Percentiles rank a stretch among this genome's conserved stretches.
Conservation (phyloP, 2,113 vertebrate species). For the Oxygymnocypris stewartii region DNA sequence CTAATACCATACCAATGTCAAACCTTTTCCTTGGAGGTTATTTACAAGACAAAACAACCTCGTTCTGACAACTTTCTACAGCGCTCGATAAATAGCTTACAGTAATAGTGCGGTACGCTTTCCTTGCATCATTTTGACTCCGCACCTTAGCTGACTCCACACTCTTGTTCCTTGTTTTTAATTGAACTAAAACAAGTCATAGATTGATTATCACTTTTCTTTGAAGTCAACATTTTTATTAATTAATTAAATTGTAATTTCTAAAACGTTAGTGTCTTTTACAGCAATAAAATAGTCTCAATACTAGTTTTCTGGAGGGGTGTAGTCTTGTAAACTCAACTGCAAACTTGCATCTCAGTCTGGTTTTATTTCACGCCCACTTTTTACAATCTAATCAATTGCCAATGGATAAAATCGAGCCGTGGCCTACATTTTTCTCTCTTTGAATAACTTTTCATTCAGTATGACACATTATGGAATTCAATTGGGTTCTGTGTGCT, state of each 20-base stretch:
- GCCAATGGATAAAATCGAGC: background rate
- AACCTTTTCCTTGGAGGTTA: background rate
- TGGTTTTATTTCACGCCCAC: background rate
- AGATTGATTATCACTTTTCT: background rate
- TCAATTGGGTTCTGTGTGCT: background rate
- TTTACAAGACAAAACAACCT: constrained; percentile 40
- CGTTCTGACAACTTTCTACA: background rate
- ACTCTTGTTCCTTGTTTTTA: background rate
- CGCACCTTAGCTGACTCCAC: background rate
- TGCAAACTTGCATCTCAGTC: no score
- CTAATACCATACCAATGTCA: constrained; percentile 17
- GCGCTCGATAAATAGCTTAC: constrained; percentile 29
- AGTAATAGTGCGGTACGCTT: background rate
- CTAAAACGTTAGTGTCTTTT: background rate
- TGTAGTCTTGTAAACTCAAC: background rate
- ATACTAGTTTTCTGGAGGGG: background rate
- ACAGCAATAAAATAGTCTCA: no score
- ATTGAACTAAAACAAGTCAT: background rate
- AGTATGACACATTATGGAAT: background rate
- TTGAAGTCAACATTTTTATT: background rate
- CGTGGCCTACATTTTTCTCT: background rate
- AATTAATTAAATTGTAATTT: background rate
- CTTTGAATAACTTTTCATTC: background rate
- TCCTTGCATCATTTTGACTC: background rate
- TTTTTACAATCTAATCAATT: background rate